phyloP scores from a whole-genome alignment of 2,797 vertebrate genomes.

The Avahi laniger region DNA sequence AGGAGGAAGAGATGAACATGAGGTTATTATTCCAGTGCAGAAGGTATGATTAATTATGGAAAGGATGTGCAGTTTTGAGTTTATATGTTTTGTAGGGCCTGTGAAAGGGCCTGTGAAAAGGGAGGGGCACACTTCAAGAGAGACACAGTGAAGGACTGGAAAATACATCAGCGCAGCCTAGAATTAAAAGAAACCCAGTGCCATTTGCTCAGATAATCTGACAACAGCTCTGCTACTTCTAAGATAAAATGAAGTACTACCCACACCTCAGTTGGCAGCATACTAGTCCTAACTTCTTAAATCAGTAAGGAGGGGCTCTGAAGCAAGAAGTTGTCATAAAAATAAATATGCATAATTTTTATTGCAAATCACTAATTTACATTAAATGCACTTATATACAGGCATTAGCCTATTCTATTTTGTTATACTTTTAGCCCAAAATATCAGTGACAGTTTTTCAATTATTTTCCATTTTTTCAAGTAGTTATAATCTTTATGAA shows the following conservation, averaged over 20 bases:
- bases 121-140: background rate
- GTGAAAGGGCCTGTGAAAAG: background rate
- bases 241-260: background rate
- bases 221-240: background rate
- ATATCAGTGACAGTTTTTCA: slow-evolving; percentile 52
- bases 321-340: background rate
- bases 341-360: slow-evolving; percentile 41
- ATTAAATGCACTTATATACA: slow-evolving; percentile 45
- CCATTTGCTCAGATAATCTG: background rate
- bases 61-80: background rate
- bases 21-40: background rate
- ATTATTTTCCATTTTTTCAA: slow-evolving; percentile 66
- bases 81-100: background rate
- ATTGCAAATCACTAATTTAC: slow-evolving; percentile 34
- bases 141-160: background rate
- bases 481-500: slow-evolving; percentile 73
- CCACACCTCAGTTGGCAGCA: background rate
- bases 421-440: slow-evolving; percentile 64
- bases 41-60: background rate
- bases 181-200: background rate
- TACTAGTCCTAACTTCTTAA: background rate
- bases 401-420: slow-evolving; percentile 51
- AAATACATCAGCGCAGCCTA: background rate
- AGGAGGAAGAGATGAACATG: background rate
- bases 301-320: background rate